Evolutionary conservation across 2,888 invertebrate species (phyloP).

Genomic region (Lycia hirtaria): DNA sequence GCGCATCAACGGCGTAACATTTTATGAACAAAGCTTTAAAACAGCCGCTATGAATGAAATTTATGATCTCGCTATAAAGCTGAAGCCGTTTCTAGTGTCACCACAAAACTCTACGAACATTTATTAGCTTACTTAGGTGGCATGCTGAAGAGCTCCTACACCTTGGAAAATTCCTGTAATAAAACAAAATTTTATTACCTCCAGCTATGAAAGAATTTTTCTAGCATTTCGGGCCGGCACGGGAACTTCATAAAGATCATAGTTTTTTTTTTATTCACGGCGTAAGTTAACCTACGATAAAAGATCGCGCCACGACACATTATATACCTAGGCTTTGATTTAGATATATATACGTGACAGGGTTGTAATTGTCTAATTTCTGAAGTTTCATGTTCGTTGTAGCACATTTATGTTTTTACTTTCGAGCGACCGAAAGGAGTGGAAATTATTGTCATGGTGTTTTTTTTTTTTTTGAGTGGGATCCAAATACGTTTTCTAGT

Average conservation of each 20-base stretch:
- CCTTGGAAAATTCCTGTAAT: slow-evolving; percentile 78
- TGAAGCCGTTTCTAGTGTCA: slow-evolving; percentile 25
- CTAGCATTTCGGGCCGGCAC: slow-evolving; percentile 10
- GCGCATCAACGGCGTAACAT: slow-evolving; percentile 5
- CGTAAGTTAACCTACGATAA: slow-evolving; percentile 17
- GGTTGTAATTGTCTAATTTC: not conserved
- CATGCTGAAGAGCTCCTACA: slow-evolving; percentile 75
- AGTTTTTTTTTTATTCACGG: slow-evolving; percentile 18
- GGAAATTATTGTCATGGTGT: too few relatives aligned
- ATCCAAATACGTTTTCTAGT: too few relatives aligned
- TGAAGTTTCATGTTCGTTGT: too few relatives aligned
- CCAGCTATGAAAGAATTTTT: slow-evolving; percentile 16
- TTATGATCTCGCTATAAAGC: slow-evolving; percentile 25
- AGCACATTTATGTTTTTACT: too few relatives aligned
- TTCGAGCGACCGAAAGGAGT: too few relatives aligned
- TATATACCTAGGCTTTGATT: not conserved
- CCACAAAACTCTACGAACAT: slow-evolving; percentile 44
- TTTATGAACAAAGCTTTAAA: slow-evolving; percentile 23
- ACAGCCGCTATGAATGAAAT: slow-evolving; percentile 24
- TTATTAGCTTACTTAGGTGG: slow-evolving; percentile 80
- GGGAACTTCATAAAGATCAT: slow-evolving; percentile 25
- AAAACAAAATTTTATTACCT: slow-evolving; percentile 63
- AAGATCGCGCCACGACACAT: not conserved
- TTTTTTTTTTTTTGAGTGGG: too few relatives aligned
- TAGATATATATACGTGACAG: not conserved